These are phyloP conservation scores for Chrysopa pallens DNA, from an alignment of 1,140 invertebrate species.

Conservation along the genomic window DNA sequence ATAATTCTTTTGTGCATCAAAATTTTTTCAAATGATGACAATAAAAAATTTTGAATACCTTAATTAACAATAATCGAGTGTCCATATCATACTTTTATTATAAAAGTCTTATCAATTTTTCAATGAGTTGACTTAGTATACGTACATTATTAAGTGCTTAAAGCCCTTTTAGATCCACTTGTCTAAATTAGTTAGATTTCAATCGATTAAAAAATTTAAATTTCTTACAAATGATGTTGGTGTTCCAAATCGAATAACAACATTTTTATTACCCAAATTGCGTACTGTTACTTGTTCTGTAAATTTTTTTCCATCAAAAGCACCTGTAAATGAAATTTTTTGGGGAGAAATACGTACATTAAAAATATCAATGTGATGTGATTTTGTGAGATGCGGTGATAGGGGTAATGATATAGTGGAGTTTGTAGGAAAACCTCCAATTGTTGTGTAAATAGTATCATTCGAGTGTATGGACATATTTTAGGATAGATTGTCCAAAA, in stretches of 20 bases:
- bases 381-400: neutral
- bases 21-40: too few species aligned
- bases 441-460: neutral
- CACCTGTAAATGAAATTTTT: slow-evolving; percentile 14
- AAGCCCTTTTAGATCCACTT: too few species aligned
- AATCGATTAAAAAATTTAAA: slow-evolving; percentile 1
- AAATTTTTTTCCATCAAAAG: slow-evolving; percentile 13
- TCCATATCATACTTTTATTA: too few species aligned
- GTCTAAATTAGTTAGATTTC: too few species aligned
- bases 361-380: slow-evolving; percentile 5
- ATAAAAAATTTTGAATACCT: too few species aligned
- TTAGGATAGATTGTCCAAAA: neutral
- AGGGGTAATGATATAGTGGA: neutral
- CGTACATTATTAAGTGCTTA: too few species aligned
- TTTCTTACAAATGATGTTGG: slow-evolving; percentile 15
- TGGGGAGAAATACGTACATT: slow-evolving; percentile 13
- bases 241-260: slow-evolving; percentile 9
- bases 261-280: slow-evolving; percentile 12
- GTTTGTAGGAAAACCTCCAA: slow-evolving; percentile 3
- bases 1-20: too few species aligned
- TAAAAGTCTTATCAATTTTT: too few species aligned
- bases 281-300: slow-evolving; percentile 9
- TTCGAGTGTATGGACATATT: neutral
- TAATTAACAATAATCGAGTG: too few species aligned
- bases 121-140: too few species aligned